These are phyloP conservation scores for Zaprionus camerounensis DNA, from an alignment of 1,140 invertebrate genomes.

Conservation along the genomic window DNA sequence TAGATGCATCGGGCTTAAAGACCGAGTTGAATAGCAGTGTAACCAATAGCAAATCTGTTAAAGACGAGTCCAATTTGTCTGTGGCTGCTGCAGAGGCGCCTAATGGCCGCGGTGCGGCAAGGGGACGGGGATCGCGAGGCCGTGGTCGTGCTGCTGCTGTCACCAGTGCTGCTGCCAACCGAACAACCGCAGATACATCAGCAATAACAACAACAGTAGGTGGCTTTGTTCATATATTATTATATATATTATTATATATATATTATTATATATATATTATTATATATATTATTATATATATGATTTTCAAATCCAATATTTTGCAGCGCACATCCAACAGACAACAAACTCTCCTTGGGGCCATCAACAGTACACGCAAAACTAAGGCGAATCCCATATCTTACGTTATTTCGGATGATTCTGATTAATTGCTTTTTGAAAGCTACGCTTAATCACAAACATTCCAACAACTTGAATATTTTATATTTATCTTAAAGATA, in stretches of 20 bases:
- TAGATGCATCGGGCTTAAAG: constrained; percentile 40
- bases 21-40: neutral
- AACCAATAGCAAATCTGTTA: neutral
- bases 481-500: neutral
- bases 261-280: no score
- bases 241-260: no score
- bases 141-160: constrained; percentile 23
- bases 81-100: constrained; percentile 12
- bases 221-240: no score
- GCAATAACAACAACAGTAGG: constrained; percentile 38
- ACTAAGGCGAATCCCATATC: constrained; percentile 9
- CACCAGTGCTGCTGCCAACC: constrained; percentile 2
- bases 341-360: constrained; percentile 38
- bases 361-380: constrained; percentile 14
- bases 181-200: neutral
- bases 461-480: neutral
- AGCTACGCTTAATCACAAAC: neutral
- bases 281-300: no score
- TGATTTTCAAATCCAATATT: neutral
- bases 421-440: constrained; percentile 37
- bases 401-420: constrained; percentile 60
- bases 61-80: constrained; percentile 5
- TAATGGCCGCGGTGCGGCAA: constrained; percentile 29
- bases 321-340: constrained; percentile 39
- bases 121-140: constrained; percentile 9